A percentile compares a stretch with the other conserved stretches of the same genome.
phyloP scores from a whole-genome alignment of 2,113 vertebrate species.

The Panthera uncia region DNA sequence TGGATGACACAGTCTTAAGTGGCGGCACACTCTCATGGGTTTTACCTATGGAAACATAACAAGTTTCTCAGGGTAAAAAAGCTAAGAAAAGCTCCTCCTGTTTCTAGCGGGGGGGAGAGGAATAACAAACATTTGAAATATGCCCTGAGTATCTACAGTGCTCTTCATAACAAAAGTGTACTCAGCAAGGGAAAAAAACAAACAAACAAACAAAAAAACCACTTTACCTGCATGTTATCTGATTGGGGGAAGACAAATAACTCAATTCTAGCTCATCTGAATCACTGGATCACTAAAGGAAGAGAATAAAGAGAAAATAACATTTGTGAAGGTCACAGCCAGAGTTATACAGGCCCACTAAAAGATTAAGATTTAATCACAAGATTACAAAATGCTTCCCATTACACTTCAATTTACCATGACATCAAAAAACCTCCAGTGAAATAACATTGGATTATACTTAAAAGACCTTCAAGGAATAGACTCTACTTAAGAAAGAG shows the following conservation, averaged over 20 bases:
- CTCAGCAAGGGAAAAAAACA: neutral
- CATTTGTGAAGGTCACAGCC: neutral
- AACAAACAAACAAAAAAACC: no score
- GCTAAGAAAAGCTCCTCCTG: neutral
- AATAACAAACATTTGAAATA: neutral
- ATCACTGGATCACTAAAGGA: neutral
- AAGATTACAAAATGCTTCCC: neutral
- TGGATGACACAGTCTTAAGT: neutral
- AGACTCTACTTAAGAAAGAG: neutral
- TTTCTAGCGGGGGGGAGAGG: neutral
- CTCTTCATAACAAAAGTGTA: neutral
- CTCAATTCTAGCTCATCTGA: neutral
- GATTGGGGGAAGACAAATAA: neutral
- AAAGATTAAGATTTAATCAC: neutral
- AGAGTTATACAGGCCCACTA: neutral
- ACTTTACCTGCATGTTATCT: neutral
- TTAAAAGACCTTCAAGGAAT: neutral
- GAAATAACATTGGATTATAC: neutral
- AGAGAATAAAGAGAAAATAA: neutral
- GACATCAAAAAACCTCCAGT: neutral
- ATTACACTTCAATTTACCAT: neutral
- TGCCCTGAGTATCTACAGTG: neutral
- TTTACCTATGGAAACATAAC: neutral
- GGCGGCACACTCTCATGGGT: neutral
- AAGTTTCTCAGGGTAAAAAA: neutral